Evolutionary conservation across 2,797 vertebrate genomes (phyloP).

Genomic region (Odontamblyopus rebecca): DNA sequence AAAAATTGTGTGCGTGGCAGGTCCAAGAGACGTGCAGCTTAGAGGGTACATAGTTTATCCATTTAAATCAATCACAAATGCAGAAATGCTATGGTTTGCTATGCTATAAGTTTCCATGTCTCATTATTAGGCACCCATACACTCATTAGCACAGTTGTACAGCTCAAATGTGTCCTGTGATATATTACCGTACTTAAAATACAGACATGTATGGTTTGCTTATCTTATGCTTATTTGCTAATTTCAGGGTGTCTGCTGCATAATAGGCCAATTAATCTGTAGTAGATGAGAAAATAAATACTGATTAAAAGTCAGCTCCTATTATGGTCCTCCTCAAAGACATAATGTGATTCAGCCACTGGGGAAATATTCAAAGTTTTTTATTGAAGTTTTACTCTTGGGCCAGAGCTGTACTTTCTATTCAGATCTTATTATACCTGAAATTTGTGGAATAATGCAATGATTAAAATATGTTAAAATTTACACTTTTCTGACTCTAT

Average conservation of each 20-base stretch:
- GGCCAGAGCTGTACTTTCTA: not conserved
- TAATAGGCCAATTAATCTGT: not conserved
- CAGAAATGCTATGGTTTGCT: not conserved
- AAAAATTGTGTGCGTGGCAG: too few species aligned
- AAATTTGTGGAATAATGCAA: not conserved
- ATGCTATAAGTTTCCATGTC: not conserved
- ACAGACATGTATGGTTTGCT: not conserved
- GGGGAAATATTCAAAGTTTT: not conserved
- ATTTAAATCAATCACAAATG: not conserved
- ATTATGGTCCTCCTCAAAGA: not conserved
- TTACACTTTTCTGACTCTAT: too few species aligned
- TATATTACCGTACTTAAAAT: not conserved
- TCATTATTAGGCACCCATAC: not conserved
- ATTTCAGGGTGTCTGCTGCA: not conserved
- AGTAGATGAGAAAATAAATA: slow-evolving; percentile 1
- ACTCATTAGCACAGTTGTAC: not conserved
- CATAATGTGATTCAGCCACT: not conserved
- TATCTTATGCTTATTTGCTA: not conserved
- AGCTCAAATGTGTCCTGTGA: slow-evolving; percentile 2
- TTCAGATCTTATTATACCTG: not conserved
- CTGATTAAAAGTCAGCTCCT: not conserved
- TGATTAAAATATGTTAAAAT: not conserved
- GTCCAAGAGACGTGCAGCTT: too few species aligned
- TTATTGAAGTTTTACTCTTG: not conserved
- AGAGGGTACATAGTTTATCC: not conserved